Evolutionary conservation across 92 coral and sea anemone species (phyloP), one percentile per base, ranked within the genome.

Genomic region (Diadumene lineata): DNA sequence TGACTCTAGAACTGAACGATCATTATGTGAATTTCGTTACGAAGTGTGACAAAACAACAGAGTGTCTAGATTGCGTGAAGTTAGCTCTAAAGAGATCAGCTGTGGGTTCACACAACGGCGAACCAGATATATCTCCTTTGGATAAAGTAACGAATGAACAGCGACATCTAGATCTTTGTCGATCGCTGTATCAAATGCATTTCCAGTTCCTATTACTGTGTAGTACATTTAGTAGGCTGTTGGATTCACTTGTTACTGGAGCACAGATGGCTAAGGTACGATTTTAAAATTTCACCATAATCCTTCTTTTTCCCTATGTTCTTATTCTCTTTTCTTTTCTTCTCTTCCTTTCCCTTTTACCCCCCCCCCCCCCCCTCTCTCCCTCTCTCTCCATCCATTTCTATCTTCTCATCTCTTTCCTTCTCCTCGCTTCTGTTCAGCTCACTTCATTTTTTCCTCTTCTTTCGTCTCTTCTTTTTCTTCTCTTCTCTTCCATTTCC

Each of bases 121-220:
- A 91, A 24, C 71, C 97, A 0, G 86, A 82, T 6, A 78, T 81
- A 26, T 89, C 75, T 11, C 48, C 88, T 29, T 79, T 73, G 22
- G 96, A 94, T 26, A 83, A 79, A 11, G 83, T 84, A 79, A 81
- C 81, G 30, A 93, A 88, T 33, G 98, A 94, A 29, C 91, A 79
- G 73, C 91, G 86, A 7, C 97, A 94, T 67, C 72, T 86, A 61
- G 84, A 91, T 28, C 62, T 94, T 60, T 92, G 97, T 70, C 85
- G 96, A 83, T 87, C 87, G 61, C 69, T 94, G 84, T 92, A 94
- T 76, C 87, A 90, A 51, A 84, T 90, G 69, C 97, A 94, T 75
- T 94, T 94, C 58, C 98, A 94, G 74, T 92, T 94, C 79, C 61
- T 94, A 57, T 79, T 94, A 75, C 81, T 94, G 68, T 86, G 93